Conservation (phyloP, 35 echinoderm and acorn worm species). For the Ophiothrix spiculata region DNA sequence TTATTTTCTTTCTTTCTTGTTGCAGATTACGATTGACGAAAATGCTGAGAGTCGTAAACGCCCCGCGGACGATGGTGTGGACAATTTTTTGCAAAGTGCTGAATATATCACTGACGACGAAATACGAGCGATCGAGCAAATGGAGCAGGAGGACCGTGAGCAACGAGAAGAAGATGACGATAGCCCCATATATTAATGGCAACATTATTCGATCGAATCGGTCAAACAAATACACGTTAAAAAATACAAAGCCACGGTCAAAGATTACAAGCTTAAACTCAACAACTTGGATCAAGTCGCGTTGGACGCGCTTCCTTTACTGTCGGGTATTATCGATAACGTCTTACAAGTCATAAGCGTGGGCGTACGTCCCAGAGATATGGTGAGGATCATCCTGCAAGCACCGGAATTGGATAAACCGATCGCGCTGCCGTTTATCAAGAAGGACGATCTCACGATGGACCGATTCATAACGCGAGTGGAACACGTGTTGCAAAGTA, state of each 20-base stretch:
- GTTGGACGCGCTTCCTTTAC: background rate
- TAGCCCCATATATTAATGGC: too few species aligned
- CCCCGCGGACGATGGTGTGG: too few species aligned
- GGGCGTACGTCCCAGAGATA: background rate
- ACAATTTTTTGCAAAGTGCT: too few species aligned
- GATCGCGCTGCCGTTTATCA: conserved; percentile 37
- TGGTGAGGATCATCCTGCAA: conserved; percentile 31
- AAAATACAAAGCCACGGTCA: conserved; percentile 35
- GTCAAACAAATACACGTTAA: conserved; percentile 21
- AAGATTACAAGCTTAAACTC: conserved; percentile 26
- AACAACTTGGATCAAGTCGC: conserved; percentile 7
- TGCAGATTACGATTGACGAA: too few species aligned
- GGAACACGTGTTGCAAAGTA: conserved; percentile 40
- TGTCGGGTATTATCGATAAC: conserved; percentile 2
- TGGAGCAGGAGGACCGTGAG: too few species aligned
- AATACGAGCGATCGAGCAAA: too few species aligned
- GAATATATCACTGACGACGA: too few species aligned
- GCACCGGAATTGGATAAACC: conserved; percentile 32
- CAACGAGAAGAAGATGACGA: too few species aligned
- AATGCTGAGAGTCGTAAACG: too few species aligned
- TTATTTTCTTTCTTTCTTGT: too few species aligned
- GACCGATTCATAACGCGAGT: conserved; percentile 33
- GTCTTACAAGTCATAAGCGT: conserved; percentile 14
- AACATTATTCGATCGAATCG: too few species aligned
- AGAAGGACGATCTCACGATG: conserved; percentile 22